Base-by-base conservation (phyloP, 2,113 vertebrate species). In the Callionymus lyra region DNA sequence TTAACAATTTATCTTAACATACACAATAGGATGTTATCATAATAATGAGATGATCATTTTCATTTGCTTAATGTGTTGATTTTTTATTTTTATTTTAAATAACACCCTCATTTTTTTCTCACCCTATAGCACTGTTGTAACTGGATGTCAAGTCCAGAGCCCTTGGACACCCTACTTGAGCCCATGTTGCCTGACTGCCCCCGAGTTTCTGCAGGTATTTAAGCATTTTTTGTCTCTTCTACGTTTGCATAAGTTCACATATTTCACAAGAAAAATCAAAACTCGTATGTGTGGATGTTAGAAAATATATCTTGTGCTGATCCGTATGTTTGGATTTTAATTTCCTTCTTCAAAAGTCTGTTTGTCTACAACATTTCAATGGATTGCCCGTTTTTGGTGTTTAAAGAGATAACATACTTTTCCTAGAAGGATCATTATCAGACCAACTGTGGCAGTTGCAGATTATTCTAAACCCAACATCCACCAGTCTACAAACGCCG, bases 111-210 rank as follows among this genome's bases (percentile, higher is more conserved):
- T 12, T 39, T 38, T 15, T 31, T 36, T 17, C 15, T 50, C 12
- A 79, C 40, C 44, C 76, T 72, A 31, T 81, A 97, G 94, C 90
- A 86, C 69, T 97, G 93, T 76, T 90, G 89, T 73, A 98, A 98
- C 69, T 98, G 94, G 94, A 92, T 97, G 41, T 97, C 91, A 13
- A 97, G 92, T 79, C 84, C 92, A 0, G 91, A 97, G 64, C 90
- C 92, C 1, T 54, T 98, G 72, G 93, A 98, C 72, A 89, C 91
- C 0, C 84, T 82, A 0, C 86, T 97, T 82, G 92, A 97, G 33
- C 86, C 92, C 59, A 94, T 97, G 93, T 84, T 98, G 44, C 90
- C 91, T 0, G 93, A 97, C 68, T 98, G 94, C 54, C 91, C 92
- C 16, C 83, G 90, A 10, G 88, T 97, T 63, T 98, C 94, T 72